Conservation (phyloP, 1,140 invertebrate genomes). For the Sarcophaga bullata region DNA sequence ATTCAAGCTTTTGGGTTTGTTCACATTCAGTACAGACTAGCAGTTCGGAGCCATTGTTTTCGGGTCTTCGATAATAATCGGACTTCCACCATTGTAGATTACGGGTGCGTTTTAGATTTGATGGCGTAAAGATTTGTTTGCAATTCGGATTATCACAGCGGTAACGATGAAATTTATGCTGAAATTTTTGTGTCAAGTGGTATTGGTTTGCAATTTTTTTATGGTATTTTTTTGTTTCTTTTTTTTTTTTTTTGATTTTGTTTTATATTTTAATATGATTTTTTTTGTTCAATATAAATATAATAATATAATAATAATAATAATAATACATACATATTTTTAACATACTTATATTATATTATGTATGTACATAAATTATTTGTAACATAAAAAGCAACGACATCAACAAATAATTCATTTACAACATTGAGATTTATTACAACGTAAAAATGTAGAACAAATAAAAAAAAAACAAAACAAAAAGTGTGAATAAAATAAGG, state of each 20-base stretch:
- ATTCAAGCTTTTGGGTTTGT: constrained; percentile 55
- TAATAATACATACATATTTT: no score
- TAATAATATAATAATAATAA: no score
- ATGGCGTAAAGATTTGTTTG: constrained; percentile 55
- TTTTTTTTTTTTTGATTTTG: not conserved
- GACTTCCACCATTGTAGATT: constrained; percentile 56
- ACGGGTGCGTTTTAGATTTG: constrained; percentile 48
- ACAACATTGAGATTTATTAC: not conserved
- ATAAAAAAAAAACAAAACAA: no score
- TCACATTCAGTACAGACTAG: constrained; percentile 51
- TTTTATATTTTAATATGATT: not conserved
- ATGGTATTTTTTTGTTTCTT: not conserved
- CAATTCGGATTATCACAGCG: constrained; percentile 60
- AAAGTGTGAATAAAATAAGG: no score
- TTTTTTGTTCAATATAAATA: not conserved
- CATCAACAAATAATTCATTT: not conserved
- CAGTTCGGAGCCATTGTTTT: constrained; percentile 53
- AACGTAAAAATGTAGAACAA: not conserved
- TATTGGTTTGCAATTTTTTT: constrained; percentile 29
- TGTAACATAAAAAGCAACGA: no score
- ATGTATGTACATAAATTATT: no score
- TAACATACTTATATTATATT: no score
- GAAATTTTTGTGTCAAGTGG: constrained; percentile 35
- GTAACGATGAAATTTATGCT: constrained; percentile 59
- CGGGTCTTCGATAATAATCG: constrained; percentile 52